Percentiles rank a stretch among this genome's conserved stretches.
phyloP scores from a whole-genome alignment of 2,888 invertebrate species.

The Drosophila histrio region DNA sequence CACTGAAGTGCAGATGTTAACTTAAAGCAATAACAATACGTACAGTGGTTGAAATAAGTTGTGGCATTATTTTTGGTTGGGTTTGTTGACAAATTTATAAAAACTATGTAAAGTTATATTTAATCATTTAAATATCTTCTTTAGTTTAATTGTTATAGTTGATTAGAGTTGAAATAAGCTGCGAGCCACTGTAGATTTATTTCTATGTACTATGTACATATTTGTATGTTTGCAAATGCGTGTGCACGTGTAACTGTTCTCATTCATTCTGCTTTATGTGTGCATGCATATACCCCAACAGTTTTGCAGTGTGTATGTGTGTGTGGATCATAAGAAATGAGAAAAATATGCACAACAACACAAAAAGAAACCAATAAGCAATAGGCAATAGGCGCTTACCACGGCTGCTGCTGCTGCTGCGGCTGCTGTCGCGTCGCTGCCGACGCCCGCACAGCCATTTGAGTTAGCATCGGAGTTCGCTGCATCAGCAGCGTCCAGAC shows the following conservation, averaged over 20 bases:
- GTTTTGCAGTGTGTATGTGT: slow-evolving; percentile 19
- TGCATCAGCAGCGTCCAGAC: slow-evolving; percentile 45
- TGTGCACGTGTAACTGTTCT: slow-evolving; percentile 1
- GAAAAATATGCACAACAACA: slow-evolving; percentile 40
- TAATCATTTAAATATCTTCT: too few species aligned
- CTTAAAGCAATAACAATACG: too few species aligned
- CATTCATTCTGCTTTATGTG: neutral
- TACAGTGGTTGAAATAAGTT: too few species aligned
- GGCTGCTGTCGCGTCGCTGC: slow-evolving; percentile 37
- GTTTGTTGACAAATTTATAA: too few species aligned
- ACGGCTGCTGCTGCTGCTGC: slow-evolving; percentile 65
- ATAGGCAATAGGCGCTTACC: slow-evolving; percentile 69
- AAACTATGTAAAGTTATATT: too few species aligned
- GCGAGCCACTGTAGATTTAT: too few species aligned
- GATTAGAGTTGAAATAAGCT: too few species aligned
- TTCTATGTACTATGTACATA: too few species aligned
- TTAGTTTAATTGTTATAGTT: too few species aligned
- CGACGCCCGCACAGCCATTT: slow-evolving; percentile 48
- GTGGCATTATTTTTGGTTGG: too few species aligned
- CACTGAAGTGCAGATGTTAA: too few species aligned
- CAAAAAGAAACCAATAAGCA: slow-evolving; percentile 42
- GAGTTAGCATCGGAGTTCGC: slow-evolving; percentile 49
- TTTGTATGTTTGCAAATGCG: too few species aligned
- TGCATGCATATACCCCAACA: neutral
- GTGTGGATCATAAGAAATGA: slow-evolving; percentile 16